A percentile compares a stretch with the other conserved stretches of the same genome.
Conservation (phyloP, 2,797 vertebrate genomes). For the Brotogeris chrysoptera region DNA sequence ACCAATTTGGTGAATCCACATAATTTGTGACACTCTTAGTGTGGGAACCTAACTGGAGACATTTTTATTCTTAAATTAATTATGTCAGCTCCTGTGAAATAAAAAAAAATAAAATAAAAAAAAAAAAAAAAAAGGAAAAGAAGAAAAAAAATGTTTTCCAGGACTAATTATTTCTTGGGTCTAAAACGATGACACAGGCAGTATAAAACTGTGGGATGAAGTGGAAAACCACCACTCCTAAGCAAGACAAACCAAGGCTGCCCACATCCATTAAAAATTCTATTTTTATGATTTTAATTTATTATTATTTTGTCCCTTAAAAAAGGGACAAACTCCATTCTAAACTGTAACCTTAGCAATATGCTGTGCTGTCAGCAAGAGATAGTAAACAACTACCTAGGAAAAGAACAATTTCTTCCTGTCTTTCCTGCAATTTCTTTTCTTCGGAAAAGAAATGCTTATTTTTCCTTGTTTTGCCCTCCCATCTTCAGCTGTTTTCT, state of each 20-base stretch:
- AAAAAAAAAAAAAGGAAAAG: accelerated
- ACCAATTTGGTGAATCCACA: slow-evolving; percentile 37
- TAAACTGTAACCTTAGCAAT: slow-evolving; percentile 11
- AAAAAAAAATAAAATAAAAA: neutral
- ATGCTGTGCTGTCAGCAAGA: neutral
- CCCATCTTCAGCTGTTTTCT: neutral
- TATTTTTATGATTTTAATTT: too few relatives aligned
- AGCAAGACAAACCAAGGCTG: slow-evolving; percentile 14
- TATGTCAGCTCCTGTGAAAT: neutral
- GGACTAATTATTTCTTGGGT: slow-evolving; percentile 2
- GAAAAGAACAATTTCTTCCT: neutral
- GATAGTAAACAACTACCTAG: neutral
- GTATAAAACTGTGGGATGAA: slow-evolving; percentile 7
- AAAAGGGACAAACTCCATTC: neutral
- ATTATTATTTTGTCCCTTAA: too few relatives aligned
- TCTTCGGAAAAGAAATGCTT: neutral
- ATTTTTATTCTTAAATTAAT: slow-evolving; percentile 16
- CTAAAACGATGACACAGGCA: neutral
- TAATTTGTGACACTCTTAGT: slow-evolving; percentile 54
- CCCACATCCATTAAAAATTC: neutral
- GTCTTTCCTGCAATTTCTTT: neutral
- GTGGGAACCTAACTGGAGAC: slow-evolving; percentile 27
- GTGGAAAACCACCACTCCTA: slow-evolving; percentile 33
- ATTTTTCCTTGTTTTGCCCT: neutral
- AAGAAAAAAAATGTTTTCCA: neutral